Base-by-base conservation (phyloP, 2,888 invertebrate species). In the Spilosoma lubricipeda region DNA sequence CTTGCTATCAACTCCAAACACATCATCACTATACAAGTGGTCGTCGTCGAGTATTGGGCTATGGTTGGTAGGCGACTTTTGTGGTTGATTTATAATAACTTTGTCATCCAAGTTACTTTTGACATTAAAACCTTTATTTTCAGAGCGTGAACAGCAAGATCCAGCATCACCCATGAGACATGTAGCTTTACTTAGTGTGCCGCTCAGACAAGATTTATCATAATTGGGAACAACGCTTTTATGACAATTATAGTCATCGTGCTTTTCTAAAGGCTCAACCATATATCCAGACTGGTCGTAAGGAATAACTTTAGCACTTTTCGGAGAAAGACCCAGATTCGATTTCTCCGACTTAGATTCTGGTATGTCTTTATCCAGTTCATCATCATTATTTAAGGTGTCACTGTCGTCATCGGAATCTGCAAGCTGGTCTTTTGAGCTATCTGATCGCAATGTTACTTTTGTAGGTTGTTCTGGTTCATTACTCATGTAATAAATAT, bases 391-490 rank as follows among this genome's bases (percentile, higher is more conserved):
- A 83, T 97, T 97, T 13, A 97, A 91, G 0, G 97, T 97, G 87
- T 97, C 96, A 87, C 97, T 97, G 80, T 97, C 97, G 78, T 96
- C 96, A 82, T 97, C 96, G 0, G 98, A 97, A 79, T 97, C 97
- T 65, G 96, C 93, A 70, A 96, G 95, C 64, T 97, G 97, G 56
- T 97, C 97, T 70, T 93, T 95, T 8, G 97, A 96, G 73, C 97
- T 97, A 82, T 98, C 98, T 0, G 96, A 95, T 73, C 92, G 96
- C 71, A 98, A 96, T 65, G 97, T 96, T 0, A 98, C 98, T 89
- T 97, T 97, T 78, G 97, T 97, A 0, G 98, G 97, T 91, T 97
- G 98, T 92, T 98, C 98, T 0, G 97, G 97, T 87, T 97, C 97
- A 59, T 97, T 97, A 82, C 96, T 97, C 94, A 98, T 97, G 85